phyloP scores from a whole-genome alignment of 2,113 vertebrate species.

The Corythornis cristatus region DNA sequence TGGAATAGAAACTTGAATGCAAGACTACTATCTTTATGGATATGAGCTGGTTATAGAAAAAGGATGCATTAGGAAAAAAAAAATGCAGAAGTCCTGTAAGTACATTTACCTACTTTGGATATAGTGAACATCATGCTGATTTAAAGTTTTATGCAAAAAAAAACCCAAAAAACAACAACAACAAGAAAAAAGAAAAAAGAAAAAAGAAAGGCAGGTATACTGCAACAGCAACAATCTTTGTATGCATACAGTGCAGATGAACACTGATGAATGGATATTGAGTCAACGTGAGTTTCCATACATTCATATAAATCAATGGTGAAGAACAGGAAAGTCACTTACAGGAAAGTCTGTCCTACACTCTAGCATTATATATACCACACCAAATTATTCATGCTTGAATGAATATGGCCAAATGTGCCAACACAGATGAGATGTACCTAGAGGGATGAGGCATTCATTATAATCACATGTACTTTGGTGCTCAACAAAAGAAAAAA shows the following conservation, averaged over 20 bases:
- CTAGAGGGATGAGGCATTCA: neutral
- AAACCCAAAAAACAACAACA: too few species aligned
- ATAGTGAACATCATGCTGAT: neutral
- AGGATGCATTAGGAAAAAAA: neutral
- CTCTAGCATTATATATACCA: neutral
- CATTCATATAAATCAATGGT: neutral
- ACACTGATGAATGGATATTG: neutral
- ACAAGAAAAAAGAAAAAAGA: neutral
- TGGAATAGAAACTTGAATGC: neutral
- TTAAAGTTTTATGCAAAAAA: neutral
- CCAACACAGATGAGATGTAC: fast-evolving
- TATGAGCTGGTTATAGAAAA: neutral
- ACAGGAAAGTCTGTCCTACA: neutral
- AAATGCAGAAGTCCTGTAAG: neutral
- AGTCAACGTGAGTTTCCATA: neutral
- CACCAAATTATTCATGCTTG: neutral
- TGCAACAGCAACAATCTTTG: neutral
- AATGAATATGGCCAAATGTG: neutral
- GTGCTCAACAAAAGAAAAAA: neutral
- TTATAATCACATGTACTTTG: neutral
- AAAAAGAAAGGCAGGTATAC: slow-evolving; percentile 29
- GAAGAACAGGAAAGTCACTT: neutral
- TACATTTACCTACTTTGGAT: neutral
- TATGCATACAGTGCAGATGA: neutral
- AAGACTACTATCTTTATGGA: neutral